phyloP scores from a whole-genome alignment of 2,888 invertebrate genomes.

The Luperina testacea region DNA sequence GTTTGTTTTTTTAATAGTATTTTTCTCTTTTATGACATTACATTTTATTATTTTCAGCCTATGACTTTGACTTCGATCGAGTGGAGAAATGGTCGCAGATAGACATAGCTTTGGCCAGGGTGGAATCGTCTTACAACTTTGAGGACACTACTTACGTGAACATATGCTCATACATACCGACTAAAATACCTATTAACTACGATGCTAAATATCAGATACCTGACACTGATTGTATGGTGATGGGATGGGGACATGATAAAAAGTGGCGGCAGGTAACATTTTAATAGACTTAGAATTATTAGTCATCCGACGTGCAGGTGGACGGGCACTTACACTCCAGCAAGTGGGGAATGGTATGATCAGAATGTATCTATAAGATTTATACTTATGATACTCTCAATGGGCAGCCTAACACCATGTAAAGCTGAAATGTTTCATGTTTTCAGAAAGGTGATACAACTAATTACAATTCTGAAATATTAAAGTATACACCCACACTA shows the following conservation, averaged over 20 bases:
- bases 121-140: constrained; percentile 26
- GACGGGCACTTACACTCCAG: too few relatives aligned
- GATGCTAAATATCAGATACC: constrained; percentile 10
- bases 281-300: background rate
- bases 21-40: background rate
- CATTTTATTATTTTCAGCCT: constrained; percentile 20
- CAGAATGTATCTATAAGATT: too few relatives aligned
- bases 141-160: background rate
- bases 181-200: constrained; percentile 16
- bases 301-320: too few relatives aligned
- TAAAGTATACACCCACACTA: constrained; percentile 16
- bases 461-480: constrained; percentile 1
- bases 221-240: constrained; percentile 27
- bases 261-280: constrained; percentile 30
- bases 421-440: background rate
- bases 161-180: constrained; percentile 16
- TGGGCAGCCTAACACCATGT: background rate
- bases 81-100: constrained; percentile 27
- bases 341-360: too few relatives aligned
- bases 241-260: constrained; percentile 35
- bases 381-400: too few relatives aligned
- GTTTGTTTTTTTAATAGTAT: background rate
- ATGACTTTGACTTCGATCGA: constrained; percentile 8
- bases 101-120: constrained; percentile 38
- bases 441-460: constrained; percentile 16